Evolutionary conservation across 2,113 vertebrate genomes (phyloP), one percentile per base, ranked within the genome.

Genomic region (Oryzias celebensis): DNA sequence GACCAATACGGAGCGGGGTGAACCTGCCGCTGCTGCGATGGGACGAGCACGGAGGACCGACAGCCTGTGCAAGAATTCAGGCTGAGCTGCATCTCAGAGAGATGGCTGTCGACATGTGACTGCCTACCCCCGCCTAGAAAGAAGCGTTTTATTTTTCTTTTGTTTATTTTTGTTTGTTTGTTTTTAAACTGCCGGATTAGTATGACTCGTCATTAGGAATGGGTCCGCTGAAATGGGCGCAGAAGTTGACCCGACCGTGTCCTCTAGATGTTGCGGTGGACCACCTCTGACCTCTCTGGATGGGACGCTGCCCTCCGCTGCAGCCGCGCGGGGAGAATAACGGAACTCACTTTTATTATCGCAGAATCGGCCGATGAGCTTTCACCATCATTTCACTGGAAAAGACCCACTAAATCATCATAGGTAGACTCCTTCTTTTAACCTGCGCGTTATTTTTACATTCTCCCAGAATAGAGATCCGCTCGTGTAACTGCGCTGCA

Each of bases 191-290:
- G 41, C 28, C 43, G 52, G 5, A 51, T 18, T 13, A 52, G 52
- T 69, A 28, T 7, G 43, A 46, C 62, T 57, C 47, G 4, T 16
- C 47, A 53, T 17, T 26, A 52, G 64, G 71, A 58, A 75, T 73
- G 82, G 77, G 82, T 49, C 63, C 66, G 48, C 44, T 67, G 52
- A 68, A 81, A 78, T 62, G 80, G 75, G 48, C 52, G 61, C 78
- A 87, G 84, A 93, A 94, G 91, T 94, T 93, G 92, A 93, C 90
- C 92, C 78, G 86, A 73, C 64, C 85, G 73, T 86, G 87, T 91
- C 85, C 87, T 92, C 75, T 89, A 81, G 83, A 89, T 81, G 85
- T 83, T 71, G 80, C 85, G 48, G 82, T n/a, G 64, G n/a, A 62
- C 62, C 58, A 62, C 56, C 68, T 43, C 62, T 55, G 67, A 20